Evolutionary conservation across 1,140 invertebrate species (phyloP).

Genomic region (Paramacrobiotus metropolitanus): DNA sequence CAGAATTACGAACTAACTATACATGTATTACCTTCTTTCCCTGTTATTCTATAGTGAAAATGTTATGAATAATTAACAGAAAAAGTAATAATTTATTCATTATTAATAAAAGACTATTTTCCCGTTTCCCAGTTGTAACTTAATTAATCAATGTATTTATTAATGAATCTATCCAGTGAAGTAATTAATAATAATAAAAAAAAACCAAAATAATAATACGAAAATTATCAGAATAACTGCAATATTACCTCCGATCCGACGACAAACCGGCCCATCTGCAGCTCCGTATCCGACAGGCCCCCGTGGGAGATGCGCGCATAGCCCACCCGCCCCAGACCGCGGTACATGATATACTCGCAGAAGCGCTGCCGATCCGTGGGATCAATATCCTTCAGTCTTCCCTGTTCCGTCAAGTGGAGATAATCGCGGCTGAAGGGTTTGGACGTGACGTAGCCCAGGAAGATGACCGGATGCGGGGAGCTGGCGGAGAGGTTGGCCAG

Average conservation of each 20-base stretch:
- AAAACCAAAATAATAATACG: too few relatives aligned
- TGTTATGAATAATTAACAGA: too few relatives aligned
- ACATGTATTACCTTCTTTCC: too few relatives aligned
- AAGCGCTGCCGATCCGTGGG: conserved; percentile 18
- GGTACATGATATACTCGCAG: conserved; percentile 25
- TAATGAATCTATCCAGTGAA: too few relatives aligned
- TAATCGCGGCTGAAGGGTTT: conserved; percentile 19
- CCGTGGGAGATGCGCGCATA: conserved; percentile 24
- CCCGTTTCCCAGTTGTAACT: too few relatives aligned
- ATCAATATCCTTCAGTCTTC: conserved; percentile 21
- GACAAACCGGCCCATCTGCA: conserved; percentile 22
- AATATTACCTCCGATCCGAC: conserved; percentile 18
- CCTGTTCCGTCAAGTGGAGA: conserved; percentile 14
- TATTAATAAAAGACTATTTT: too few relatives aligned
- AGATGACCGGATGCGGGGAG: conserved; percentile 18
- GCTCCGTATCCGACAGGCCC: conserved; percentile 24
- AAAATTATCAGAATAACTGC: too few relatives aligned
- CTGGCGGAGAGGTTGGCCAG: neutral
- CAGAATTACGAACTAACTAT: too few relatives aligned
- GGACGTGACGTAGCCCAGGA: conserved; percentile 23
- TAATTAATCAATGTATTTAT: too few relatives aligned
- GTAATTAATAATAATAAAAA: too few relatives aligned
- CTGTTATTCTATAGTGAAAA: too few relatives aligned
- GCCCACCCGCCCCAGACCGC: conserved; percentile 18
- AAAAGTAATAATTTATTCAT: too few relatives aligned